Conservation (phyloP, 2,113 vertebrate species). For the Poeciliopsis turrubarensis region DNA sequence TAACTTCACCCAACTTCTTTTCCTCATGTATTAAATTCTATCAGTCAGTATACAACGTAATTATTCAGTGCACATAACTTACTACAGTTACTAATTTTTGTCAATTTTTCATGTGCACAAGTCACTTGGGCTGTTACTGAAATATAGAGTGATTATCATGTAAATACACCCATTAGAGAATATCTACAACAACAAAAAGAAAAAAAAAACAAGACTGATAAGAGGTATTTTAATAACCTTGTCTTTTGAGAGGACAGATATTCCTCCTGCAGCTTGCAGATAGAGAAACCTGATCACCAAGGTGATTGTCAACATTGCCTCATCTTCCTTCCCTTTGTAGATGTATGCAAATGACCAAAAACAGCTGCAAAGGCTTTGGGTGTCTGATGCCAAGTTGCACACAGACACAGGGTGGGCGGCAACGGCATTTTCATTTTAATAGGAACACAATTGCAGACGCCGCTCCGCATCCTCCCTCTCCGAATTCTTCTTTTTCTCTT, state of each 20-base stretch:
- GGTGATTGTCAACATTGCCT: conserved; percentile 42
- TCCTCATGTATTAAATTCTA: no score
- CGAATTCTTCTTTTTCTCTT: conserved; percentile 7
- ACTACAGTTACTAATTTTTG: neutral
- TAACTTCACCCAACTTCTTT: no score
- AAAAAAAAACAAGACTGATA: conserved; percentile 38
- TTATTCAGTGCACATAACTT: neutral
- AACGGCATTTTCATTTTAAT: conserved; percentile 58
- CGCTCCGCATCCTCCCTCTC: conserved; percentile 24
- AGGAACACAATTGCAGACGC: conserved; percentile 54
- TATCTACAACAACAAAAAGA: no score
- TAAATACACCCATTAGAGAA: no score
- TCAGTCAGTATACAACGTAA: no score
- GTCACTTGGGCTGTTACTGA: neutral
- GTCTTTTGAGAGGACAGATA: conserved; percentile 10
- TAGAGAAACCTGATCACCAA: conserved; percentile 16
- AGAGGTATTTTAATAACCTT: conserved; percentile 21
- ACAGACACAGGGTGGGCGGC: conserved; percentile 41
- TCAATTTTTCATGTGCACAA: neutral
- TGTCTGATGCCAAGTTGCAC: conserved; percentile 40
- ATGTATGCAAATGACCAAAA: conserved; percentile 62
- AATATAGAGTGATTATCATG: no score
- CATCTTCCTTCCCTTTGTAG: conserved; percentile 65
- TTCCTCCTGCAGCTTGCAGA: conserved; percentile 16
- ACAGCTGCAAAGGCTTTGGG: conserved; percentile 54